Conservation (phyloP, 1,140 invertebrate species). For the Xylocopa sonorina region DNA sequence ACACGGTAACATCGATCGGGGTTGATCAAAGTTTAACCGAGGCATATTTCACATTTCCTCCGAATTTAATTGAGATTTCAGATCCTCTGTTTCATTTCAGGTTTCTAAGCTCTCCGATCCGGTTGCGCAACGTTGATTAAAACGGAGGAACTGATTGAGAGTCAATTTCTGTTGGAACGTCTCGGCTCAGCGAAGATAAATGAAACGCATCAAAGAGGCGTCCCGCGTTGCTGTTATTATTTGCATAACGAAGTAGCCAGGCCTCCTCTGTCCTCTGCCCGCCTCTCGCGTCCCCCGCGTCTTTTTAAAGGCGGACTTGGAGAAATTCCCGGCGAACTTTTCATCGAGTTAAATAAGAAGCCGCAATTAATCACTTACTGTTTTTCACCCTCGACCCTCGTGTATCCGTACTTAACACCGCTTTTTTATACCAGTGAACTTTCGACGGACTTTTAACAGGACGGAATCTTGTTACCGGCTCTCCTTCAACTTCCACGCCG, state of each 20-base stretch:
- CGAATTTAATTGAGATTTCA: no score
- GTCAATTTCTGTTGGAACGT: slow-evolving; percentile 35
- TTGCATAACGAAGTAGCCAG: slow-evolving; percentile 47
- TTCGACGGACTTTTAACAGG: slow-evolving; percentile 66
- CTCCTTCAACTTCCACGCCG: slow-evolving; percentile 51
- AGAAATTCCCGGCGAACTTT: slow-evolving; percentile 60
- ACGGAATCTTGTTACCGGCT: slow-evolving; percentile 71
- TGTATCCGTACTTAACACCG: slow-evolving; percentile 63
- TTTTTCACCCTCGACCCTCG: slow-evolving; percentile 55
- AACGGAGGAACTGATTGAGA: slow-evolving; percentile 11
- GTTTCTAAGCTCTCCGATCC: neutral
- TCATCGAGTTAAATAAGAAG: slow-evolving; percentile 60
- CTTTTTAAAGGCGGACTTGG: slow-evolving; percentile 24
- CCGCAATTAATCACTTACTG: slow-evolving; percentile 70
- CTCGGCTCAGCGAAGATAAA: slow-evolving; percentile 32
- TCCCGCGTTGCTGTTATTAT: slow-evolving; percentile 54
- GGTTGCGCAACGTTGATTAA: neutral
- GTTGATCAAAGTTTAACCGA: no score
- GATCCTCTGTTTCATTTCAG: neutral
- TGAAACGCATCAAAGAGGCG: slow-evolving; percentile 48
- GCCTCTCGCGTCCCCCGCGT: no score
- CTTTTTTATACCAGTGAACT: slow-evolving; percentile 65
- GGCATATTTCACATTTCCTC: no score
- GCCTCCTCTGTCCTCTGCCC: neutral
- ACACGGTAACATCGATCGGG: no score